Evolutionary conservation across 2,797 vertebrate genomes (phyloP).

Genomic region (Chiroxiphia lanceolata): DNA sequence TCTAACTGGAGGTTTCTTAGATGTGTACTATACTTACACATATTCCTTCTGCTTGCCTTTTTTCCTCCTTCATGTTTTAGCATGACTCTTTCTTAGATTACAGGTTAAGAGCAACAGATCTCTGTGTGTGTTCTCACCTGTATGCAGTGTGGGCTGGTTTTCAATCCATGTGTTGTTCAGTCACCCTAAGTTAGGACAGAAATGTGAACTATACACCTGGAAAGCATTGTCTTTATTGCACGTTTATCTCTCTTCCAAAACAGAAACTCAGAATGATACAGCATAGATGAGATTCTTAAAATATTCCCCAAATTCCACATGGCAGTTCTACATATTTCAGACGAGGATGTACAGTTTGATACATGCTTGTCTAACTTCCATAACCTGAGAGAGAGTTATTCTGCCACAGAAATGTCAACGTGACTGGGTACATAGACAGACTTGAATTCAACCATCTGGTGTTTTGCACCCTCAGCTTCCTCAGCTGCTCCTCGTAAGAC

Average conservation of each 20-base stretch:
- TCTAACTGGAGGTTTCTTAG: neutral
- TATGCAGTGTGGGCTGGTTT: neutral
- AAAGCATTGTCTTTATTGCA: neutral
- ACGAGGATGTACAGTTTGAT: neutral
- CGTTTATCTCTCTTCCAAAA: neutral
- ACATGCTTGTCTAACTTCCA: neutral
- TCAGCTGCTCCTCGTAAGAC: neutral
- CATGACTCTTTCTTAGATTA: neutral
- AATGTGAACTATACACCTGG: neutral
- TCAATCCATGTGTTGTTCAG: neutral
- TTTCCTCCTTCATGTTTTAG: neutral
- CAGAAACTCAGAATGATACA: neutral
- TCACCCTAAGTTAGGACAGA: neutral
- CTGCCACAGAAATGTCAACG: neutral
- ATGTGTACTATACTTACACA: neutral
- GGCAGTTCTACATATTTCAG: neutral
- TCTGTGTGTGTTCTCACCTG: neutral
- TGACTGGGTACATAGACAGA: neutral
- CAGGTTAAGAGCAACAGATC: neutral
- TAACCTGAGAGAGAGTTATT: neutral
- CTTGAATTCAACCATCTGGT: neutral
- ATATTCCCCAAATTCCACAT: neutral
- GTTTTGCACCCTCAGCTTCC: neutral
- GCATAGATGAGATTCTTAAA: neutral
- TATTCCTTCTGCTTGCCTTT: neutral